Base-by-base conservation (phyloP, 2,113 vertebrate species). In the Scolopax mira region DNA sequence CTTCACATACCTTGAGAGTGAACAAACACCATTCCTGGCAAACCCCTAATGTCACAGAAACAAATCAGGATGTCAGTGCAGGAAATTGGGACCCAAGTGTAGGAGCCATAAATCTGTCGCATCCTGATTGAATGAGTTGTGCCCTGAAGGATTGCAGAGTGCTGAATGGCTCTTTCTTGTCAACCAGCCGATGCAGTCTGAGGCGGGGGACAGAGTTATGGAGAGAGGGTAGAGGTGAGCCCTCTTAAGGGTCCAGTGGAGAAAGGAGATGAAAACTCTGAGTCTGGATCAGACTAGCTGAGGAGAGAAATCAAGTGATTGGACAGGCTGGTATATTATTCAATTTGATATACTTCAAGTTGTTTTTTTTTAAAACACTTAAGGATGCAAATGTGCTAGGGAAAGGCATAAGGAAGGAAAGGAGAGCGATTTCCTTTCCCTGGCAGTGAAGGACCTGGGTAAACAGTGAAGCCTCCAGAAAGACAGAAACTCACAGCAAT, bases 21-120 rank as follows among this genome's bases (percentile, higher is more conserved):
- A 94, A 44, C 90, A 95, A 94, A 90, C 88, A 85, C 28, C 3
- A 0, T 82, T 93, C 66, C 84, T 69, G 62, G 75, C 70, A 96
- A 95, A 28, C 28, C 82, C 79, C 88, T 91, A 70, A 82, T 87
- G 93, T 70, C 96, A 96, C 95, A 81, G 88, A 95, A 96, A 97
- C 95, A 97, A 95, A 97, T 96, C 94, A 96, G 95, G 52, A 94
- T 96, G 94, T 94, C 96, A 96, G 94, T 28, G 87, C 74, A 92
- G 94, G 96, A 96, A 96, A 97, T 94, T 93, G 93, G 89, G 88
- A 96, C 74, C 84, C 88, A 72, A 94, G 94, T 44, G 62, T 21
- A 92, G 55, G 64, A 92, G 91, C 60, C 78, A 78, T 96, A 91
- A 97, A 97, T 97, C 90, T 73, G 78, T 89, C 74, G 77, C 93